Base-by-base conservation (phyloP, 92 coral and sea anemone genomes). In the Phymanthus crucifer region DNA sequence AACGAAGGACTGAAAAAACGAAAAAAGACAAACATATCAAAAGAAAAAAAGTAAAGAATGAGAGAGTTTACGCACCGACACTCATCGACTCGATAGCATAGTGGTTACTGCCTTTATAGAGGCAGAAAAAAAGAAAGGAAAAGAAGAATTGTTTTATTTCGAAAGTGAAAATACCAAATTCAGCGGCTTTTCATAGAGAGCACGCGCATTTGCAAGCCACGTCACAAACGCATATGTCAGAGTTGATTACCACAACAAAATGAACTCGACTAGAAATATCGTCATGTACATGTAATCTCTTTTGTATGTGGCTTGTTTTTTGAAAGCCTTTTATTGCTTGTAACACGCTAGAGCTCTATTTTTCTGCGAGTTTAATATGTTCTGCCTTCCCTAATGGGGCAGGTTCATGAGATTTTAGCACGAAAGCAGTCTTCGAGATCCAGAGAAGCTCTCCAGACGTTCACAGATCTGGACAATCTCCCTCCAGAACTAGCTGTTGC, bases 401-500 rank as follows among this genome's bases (percentile, higher is more conserved):
- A 93, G 78, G 66, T 93, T 75, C 93, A 93, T 54, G 88, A 90
- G 73, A 87, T 85, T 74, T 79, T 93, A 58, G 65, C 37, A 65
- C 92, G 94, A 50, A 89, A 82, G 83, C 84, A 84, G 54, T 81
- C 87, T 72, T 40, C 77, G 24, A 75, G 78, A 61, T 26, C 81
- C 54, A 58, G n/a, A 37, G 81, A 77, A 50, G 82, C 75, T 40
- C 86, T 78, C 73, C 90, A 92, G 61, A 78, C 93, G 21, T 96
- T 96, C 82, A 93, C 99, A 78, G 97, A 96, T 81, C 92, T 96
- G 36, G 94, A 93, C 56, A 73, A 78, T 18, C 86, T 96, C 19
- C 99, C 99, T 24, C 99, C 99, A 31, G 99, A 96, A 76, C 57
- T 96, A 33, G 99, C 99, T 72, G 96, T 93, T 2, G 83, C 85